A percentile compares a stretch with the other conserved stretches of the same genome.
Conservation (phyloP, 2,888 invertebrate genomes). For the Agrilus cyanescens region DNA sequence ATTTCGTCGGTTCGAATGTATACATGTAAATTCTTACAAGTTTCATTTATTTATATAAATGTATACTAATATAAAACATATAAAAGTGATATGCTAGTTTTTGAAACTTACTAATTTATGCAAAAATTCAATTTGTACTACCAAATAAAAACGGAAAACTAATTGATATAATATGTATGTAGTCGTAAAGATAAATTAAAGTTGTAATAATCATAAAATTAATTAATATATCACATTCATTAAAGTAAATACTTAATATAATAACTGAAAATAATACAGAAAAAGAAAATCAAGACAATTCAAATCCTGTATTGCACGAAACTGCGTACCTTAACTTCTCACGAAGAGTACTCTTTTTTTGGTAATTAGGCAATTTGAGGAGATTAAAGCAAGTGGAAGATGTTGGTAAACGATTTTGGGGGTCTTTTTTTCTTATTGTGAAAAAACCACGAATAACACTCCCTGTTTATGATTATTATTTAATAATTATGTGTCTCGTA, state of each 20-base stretch:
- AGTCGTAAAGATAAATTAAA: no score
- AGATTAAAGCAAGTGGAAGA: conserved; percentile 99
- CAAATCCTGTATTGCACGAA: conserved; percentile 96
- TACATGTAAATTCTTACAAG: no score
- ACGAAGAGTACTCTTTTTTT: conserved; percentile 84
- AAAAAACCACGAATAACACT: conserved; percentile 97
- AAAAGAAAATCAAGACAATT: conserved; percentile 65
- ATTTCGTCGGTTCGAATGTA: no score
- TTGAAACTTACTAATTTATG: no score
- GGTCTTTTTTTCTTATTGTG: conserved; percentile 90
- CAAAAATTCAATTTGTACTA: no score
- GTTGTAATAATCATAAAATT: not conserved
- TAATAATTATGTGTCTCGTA: not conserved
- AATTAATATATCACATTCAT: not conserved
- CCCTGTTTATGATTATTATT: conserved; percentile 37
- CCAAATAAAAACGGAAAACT: no score
- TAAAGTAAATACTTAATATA: not conserved
- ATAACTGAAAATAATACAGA: conserved; percentile 1
- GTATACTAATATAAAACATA: no score
- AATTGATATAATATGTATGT: no score
- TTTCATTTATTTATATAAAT: no score
- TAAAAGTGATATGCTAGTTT: no score
- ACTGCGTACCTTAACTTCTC: conserved; percentile 97
- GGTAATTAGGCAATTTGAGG: conserved; percentile 95
- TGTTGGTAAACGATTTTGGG: conserved; percentile 90